Base-by-base conservation (phyloP, 2,888 invertebrate genomes). In the Drosophila vallismaia region DNA sequence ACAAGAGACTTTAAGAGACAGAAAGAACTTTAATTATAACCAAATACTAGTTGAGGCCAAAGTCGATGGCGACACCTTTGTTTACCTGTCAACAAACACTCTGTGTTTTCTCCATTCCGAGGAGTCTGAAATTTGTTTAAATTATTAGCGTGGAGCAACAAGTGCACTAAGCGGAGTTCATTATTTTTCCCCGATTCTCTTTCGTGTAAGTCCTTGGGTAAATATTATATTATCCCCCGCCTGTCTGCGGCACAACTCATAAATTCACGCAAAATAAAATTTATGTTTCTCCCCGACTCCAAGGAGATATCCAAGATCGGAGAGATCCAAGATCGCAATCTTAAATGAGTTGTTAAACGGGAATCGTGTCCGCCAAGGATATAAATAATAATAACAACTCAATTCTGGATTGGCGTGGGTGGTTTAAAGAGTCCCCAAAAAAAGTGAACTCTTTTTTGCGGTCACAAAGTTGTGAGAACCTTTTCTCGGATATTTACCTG, bases 331-430 rank as follows among this genome's bases (percentile, higher is more conserved):
- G 19, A 19, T 77, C 71, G 72, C 72, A 44, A 67, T 59, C 58
- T 76, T 79, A 86, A 86, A 86, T 86, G 86, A 86, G 82, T 80
- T 86, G 86, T 82, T 88, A 78, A 86, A 72, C 86, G 74, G 56
- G 56, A 64, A 53, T 59, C 52, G 53, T 55, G 72, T 55, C 53
- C 50, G 55, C 33, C 48, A 38, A 14, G 56, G 42, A 74, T 64
- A 71, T 64, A 70, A 70, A 70, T 70, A 70, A 70, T 70, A 70
- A 86, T 85, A 85, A 86, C 78, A 85, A 87, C 87, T 85, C 85
- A 79, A 85, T 85, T 73, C 19, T 75, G 48, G 48, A 57, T 36
- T 48, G 58, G 46, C 60, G 60, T 62, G 60, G 60, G 60, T 28
- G 48, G 60, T 8, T 19, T 1, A 48, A 62, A n/a, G 14, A 58